phyloP scores from a whole-genome alignment of 2,797 vertebrate genomes.

The Gymnodraco acuticeps region DNA sequence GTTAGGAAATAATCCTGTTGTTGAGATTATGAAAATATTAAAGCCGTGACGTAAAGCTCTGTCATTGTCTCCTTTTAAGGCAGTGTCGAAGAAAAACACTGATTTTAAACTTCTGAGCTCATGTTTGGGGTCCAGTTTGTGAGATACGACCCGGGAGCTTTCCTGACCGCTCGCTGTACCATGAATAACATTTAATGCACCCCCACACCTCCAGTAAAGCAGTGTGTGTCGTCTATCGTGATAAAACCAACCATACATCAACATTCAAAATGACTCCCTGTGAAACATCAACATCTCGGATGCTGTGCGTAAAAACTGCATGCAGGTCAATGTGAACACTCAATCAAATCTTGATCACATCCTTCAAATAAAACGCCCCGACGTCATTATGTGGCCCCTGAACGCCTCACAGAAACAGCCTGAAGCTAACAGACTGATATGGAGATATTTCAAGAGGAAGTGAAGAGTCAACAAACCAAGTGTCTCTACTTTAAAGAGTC shows the following conservation, averaged over 20 bases:
- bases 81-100: conserved; percentile 6
- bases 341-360: conserved; percentile 68
- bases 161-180: background rate
- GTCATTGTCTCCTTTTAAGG: conserved; percentile 44
- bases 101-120: conserved; percentile 26
- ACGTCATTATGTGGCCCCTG: conserved; percentile 32
- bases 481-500: no score
- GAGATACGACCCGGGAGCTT: conserved; percentile 20
- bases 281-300: conserved; percentile 39
- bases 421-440: background rate
- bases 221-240: background rate
- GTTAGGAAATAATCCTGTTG: conserved; percentile 50
- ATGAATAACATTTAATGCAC: conserved; percentile 6
- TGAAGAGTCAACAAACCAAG: no score
- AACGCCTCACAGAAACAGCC: conserved; percentile 35
- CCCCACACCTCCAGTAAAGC: background rate
- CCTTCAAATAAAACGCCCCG: conserved; percentile 50
- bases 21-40: conserved; percentile 53
- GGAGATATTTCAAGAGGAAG: no score
- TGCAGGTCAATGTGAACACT: conserved; percentile 58
- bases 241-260: conserved; percentile 27
- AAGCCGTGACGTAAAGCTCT: conserved; percentile 9
- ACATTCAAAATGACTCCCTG: conserved; percentile 14
- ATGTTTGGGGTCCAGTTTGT: conserved; percentile 17
- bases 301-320: conserved; percentile 48